Base-by-base conservation (phyloP, 1,140 invertebrate genomes). In the Sitophilus oryzae region DNA sequence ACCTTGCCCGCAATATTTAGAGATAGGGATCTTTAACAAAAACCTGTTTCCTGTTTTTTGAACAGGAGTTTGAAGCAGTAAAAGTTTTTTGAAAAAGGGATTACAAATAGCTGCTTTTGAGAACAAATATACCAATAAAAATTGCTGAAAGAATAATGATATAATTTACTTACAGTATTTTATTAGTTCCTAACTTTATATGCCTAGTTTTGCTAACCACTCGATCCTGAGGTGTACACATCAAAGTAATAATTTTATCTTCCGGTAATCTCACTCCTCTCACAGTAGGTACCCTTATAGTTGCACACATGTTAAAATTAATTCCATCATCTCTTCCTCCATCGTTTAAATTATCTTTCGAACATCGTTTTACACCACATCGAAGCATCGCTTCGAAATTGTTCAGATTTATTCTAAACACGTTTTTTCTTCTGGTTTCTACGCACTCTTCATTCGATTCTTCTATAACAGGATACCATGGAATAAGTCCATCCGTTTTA, bases 171-270 rank as follows among this genome's bases (percentile, higher is more conserved):
- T 38, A 61, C 59, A 38, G 20, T 18, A 58, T 58, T 20, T 51
- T 52, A 22, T 56, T 56, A 9, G 46, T 46, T 5, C 52, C 56
- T 2, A 65, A 45, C 44, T 54, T 48, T 10, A 75, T 51, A 35
- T 63, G 73, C 59, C 80, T 81, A 0, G 76, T 79, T 44, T 80
- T 81, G 1, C 76, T 74, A 2, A 76, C 76, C 2, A 77, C 73
- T 34, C 74, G 73, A 16, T 83, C 78, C 53, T 83, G 82, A 0
- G 77, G 76, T 36, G 74, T 76, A 63, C 84, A 85, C 56, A 80
- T 76, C 22, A 86, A 69, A 18, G 77, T 80, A 9, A 85, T 70
- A 8, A 79, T 72, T 1, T 74, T 68, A 62, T 86, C 83, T 40
- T 82, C 77, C 0, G 75, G 76, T n/a, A 84, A 73, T 64, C 75